Percentiles rank a stretch among this genome's conserved stretches.
Evolutionary conservation across 35 echinoderm and acorn worm genomes (phyloP).

Genomic region (Ophiothrix spiculata): DNA sequence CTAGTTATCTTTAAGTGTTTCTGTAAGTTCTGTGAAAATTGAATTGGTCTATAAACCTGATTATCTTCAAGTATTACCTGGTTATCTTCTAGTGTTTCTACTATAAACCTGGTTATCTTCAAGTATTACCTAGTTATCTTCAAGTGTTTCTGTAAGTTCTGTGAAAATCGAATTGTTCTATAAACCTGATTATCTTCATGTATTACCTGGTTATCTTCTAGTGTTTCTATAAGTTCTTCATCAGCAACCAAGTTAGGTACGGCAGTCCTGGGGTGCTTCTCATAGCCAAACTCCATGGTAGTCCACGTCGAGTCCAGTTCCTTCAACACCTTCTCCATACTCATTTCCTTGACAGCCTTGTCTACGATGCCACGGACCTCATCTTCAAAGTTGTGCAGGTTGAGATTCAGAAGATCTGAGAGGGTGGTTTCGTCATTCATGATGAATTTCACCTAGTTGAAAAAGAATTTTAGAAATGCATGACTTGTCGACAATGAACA

Average conservation of each 20-base stretch:
- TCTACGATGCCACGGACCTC: constrained; percentile 97
- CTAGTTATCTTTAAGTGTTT: no score
- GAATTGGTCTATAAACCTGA: no score
- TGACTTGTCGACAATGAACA: no score
- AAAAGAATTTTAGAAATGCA: no score
- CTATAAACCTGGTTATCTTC: no score
- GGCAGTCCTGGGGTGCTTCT: constrained; percentile 70
- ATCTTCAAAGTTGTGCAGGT: constrained; percentile 98
- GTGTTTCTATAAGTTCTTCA: constrained; percentile 94
- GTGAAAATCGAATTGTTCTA: no score
- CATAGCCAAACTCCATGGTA: constrained; percentile 98
- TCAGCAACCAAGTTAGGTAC: constrained; percentile 71
- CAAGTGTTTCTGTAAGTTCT: no score
- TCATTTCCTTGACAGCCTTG: constrained; percentile 99
- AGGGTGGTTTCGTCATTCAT: constrained; percentile 94
- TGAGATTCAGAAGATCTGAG: constrained; percentile 87
- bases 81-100: constrained; percentile 95
- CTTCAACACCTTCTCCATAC: constrained; percentile 98
- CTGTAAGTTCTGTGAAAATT: no score
- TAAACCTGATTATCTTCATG: no score
- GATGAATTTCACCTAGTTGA: constrained; percentile 86
- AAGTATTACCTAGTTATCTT: no score
- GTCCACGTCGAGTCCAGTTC: constrained; percentile 96
- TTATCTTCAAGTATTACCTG: constrained; percentile 72
- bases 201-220: constrained; percentile 96